Percentiles rank a stretch among this genome's conserved stretches.
phyloP scores from a whole-genome alignment of 2,888 invertebrate species.

The Trissolcus brochymenae region DNA sequence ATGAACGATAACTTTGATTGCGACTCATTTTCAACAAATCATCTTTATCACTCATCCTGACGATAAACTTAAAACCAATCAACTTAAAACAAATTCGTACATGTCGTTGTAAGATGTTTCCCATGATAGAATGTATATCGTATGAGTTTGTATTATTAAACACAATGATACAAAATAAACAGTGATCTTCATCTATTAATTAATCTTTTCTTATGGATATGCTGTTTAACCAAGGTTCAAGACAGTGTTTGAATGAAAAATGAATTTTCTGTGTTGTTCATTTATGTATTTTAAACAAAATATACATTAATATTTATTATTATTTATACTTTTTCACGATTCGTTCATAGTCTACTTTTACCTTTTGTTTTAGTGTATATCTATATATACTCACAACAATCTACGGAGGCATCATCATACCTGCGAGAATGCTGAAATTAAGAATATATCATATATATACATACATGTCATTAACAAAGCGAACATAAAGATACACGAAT shows the following conservation, averaged over 20 bases:
- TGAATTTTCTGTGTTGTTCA: conserved; percentile 9
- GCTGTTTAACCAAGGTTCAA: not conserved
- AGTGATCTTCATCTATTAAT: not conserved
- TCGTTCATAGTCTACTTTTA: conserved; percentile 9
- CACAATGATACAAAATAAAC: conserved; percentile 39
- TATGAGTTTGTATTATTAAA: conserved; percentile 54
- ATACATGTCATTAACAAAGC: conserved; percentile 27
- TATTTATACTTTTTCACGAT: conserved; percentile 25
- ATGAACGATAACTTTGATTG: conserved; percentile 18
- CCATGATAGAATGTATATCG: conserved; percentile 37
- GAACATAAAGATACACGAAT: conserved; percentile 31
- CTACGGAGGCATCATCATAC: conserved; percentile 36
- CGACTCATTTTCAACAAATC: conserved; percentile 25
- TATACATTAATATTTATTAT: conserved; percentile 33
- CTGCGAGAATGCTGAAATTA: conserved; percentile 36
- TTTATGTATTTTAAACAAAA: conserved; percentile 40
- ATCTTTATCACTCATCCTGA: too few species aligned
- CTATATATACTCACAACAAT: conserved; percentile 27
- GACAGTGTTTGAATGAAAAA: not conserved
- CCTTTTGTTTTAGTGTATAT: conserved; percentile 19
- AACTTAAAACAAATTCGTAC: conserved; percentile 33
- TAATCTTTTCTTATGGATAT: not conserved
- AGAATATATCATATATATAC: conserved; percentile 34
- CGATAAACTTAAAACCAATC: conserved; percentile 25
- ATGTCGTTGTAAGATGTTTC: conserved; percentile 48